Percentiles rank a stretch among this genome's conserved stretches.
Conservation (phyloP, 2,888 invertebrate species). For the Dione vanillae region DNA sequence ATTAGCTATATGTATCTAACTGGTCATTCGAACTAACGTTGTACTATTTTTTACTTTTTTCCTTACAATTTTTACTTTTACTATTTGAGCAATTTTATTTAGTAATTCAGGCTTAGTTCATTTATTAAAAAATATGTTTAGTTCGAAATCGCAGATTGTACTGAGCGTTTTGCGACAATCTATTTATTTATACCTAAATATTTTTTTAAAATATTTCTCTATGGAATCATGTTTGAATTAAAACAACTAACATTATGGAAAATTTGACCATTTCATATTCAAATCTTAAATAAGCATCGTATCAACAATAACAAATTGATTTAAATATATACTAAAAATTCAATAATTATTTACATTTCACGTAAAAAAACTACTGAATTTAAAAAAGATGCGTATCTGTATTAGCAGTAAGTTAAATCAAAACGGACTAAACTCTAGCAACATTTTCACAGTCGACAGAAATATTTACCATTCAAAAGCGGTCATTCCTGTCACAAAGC, state of each 20-base stretch:
- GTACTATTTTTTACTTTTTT: neutral
- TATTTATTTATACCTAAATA: too few relatives aligned
- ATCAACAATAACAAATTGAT: slow-evolving; percentile 26
- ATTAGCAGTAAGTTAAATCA: neutral
- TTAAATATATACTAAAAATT: neutral
- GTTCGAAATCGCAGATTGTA: slow-evolving; percentile 17
- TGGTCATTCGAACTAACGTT: slow-evolving; percentile 6
- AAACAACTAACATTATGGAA: slow-evolving; percentile 16
- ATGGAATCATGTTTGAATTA: neutral
- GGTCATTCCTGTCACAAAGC: slow-evolving; percentile 43
- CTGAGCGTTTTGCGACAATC: slow-evolving; percentile 9
- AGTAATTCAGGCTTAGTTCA: neutral
- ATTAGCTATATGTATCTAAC: neutral
- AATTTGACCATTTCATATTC: slow-evolving; percentile 14
- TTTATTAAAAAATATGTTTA: neutral
- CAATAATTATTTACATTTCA: neutral
- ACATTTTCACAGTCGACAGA: neutral
- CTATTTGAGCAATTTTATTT: slow-evolving; percentile 19
- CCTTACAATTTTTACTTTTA: neutral
- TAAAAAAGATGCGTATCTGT: neutral
- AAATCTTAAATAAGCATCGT: slow-evolving; percentile 22
- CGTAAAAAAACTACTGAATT: neutral
- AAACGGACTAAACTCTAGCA: slow-evolving; percentile 3
- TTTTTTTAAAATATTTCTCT: neutral
- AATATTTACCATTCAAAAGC: slow-evolving; percentile 41